Evolutionary conservation across 1,140 invertebrate genomes (phyloP), one percentile per base, ranked within the genome.

Genomic region (Cydia pomonella): DNA sequence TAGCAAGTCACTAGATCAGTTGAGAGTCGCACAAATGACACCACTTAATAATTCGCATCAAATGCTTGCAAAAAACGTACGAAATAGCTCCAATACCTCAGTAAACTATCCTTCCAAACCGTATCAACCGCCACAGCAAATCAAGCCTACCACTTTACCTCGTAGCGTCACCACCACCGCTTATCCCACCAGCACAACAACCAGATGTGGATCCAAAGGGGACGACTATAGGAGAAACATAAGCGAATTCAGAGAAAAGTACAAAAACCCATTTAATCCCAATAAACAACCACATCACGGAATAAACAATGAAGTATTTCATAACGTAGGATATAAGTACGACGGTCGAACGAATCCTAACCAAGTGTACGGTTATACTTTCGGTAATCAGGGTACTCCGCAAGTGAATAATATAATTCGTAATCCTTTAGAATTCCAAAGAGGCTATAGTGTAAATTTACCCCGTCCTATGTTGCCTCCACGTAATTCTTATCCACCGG

Each of bases 1-100:
- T 85, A 97, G 96, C 84, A 97, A 97, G 83, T 97, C 96, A 0
- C 84, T 97, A 50, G 96, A 97, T 85, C 96, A 97, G 80, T 84
- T 97, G 18, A 94, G 94, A 82, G 88, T 93, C n/a, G 92, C 92
- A 50, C 92, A 93, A 83, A 86, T 90, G 84, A 79, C 85, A 53
- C 87, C 91, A 18, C 73, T 90, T 41, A 89, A 79, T 66, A 82
- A 79, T 79, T 77, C 87, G 41, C 87, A 90, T 29, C 87, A 90
- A 81, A 84, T 84, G 59, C 77, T 91, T 72, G 75, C 85, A 23
- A 93, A 92, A 80, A 86, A 83, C 78, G 64, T 83, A 9, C 86
- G 84, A 79, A 92, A 88, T 79, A 85, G 77, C 78, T 92, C 90
- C 3, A 91, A 92, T 79, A 80, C 86, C 18, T 91, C 90, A 44